A percentile compares a stretch with the other conserved stretches of the same genome.
Evolutionary conservation across 2,888 invertebrate species (phyloP).

Genomic region (Nemapogon koenigi): DNA sequence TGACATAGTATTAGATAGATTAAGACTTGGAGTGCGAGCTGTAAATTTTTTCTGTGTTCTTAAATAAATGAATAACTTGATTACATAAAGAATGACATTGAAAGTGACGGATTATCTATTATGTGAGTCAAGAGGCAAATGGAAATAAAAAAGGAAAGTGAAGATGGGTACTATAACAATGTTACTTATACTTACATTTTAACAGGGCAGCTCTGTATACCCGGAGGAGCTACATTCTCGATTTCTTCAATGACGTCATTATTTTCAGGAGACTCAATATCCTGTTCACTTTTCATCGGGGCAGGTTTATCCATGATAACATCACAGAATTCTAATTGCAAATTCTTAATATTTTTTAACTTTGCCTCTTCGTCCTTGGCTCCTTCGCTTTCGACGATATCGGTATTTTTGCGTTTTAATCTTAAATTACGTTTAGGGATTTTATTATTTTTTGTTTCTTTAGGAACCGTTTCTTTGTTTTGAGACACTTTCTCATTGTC

Average conservation of each 20-base stretch:
- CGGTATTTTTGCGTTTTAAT: constrained; percentile 29
- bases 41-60: too few relatives aligned
- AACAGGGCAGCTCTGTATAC: constrained; percentile 43
- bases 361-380: constrained; percentile 22
- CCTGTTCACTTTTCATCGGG: constrained; percentile 26
- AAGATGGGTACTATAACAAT: too few relatives aligned
- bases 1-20: too few relatives aligned
- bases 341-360: constrained; percentile 42
- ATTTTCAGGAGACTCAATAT: constrained; percentile 38
- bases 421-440: constrained; percentile 20
- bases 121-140: too few relatives aligned
- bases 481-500: too few relatives aligned
- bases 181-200: constrained; percentile 48
- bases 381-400: constrained; percentile 23
- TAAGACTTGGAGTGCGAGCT: too few relatives aligned
- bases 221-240: constrained; percentile 36
- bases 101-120: too few relatives aligned
- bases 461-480: neutral
- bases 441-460: constrained; percentile 20
- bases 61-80: too few relatives aligned
- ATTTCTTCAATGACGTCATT: constrained; percentile 24
- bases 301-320: constrained; percentile 41
- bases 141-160: too few relatives aligned
- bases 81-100: too few relatives aligned
- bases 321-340: constrained; percentile 45